These are phyloP conservation scores for Heliconius sara DNA, from an alignment of 2,888 invertebrate species.

Conservation along the genomic window DNA sequence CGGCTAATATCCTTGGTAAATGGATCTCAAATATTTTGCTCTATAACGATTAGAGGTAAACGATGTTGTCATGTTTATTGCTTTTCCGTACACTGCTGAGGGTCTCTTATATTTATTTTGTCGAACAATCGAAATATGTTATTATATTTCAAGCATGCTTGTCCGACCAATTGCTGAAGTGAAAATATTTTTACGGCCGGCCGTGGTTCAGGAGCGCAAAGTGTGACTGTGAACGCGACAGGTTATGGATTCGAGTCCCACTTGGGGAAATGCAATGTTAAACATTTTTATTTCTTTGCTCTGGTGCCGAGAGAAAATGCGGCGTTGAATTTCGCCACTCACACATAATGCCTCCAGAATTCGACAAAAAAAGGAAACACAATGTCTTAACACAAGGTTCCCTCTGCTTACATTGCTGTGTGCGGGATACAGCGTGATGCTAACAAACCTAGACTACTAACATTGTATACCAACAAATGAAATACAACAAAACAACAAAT, in stretches of 20 bases:
- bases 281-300: no score
- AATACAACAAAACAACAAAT: neutral
- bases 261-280: no score
- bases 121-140: slow-evolving; percentile 40
- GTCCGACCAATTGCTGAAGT: neutral
- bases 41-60: slow-evolving; percentile 70
- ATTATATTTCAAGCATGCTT: slow-evolving; percentile 28
- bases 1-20: slow-evolving; percentile 81
- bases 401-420: no score
- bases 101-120: slow-evolving; percentile 47
- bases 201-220: no score
- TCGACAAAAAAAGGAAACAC: no score
- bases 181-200: neutral
- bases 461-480: neutral
- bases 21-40: slow-evolving; percentile 80
- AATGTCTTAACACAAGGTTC: no score
- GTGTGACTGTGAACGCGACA: no score
- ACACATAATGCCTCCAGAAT: no score
- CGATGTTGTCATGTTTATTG: slow-evolving; percentile 76
- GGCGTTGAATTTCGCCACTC: no score
- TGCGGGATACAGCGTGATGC: no score
- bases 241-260: no score
- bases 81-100: slow-evolving; percentile 56
- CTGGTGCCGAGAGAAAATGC: no score
- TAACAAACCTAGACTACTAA: neutral